Percentiles rank a stretch among this genome's conserved stretches.
Conservation (phyloP, 2,113 vertebrate species). For the Paralichthys olivaceus region DNA sequence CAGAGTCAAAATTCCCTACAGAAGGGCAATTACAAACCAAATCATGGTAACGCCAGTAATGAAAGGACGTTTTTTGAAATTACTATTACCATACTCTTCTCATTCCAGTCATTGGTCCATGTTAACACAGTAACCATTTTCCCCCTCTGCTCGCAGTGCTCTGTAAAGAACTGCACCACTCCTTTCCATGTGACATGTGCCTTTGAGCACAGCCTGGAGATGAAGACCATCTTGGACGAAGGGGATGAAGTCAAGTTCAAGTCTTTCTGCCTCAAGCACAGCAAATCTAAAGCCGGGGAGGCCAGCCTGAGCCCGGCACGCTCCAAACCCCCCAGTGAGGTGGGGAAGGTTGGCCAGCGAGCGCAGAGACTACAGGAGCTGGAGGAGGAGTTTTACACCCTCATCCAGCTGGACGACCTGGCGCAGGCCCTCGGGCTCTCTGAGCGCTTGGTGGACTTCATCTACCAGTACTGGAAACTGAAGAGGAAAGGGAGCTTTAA, state of each 20-base stretch:
- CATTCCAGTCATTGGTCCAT: too few species aligned
- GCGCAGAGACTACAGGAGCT: slow-evolving; percentile 95
- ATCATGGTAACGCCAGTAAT: too few species aligned
- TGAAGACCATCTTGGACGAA: slow-evolving; percentile 98
- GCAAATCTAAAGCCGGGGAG: slow-evolving; percentile 88
- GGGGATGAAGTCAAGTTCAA: slow-evolving; percentile 98
- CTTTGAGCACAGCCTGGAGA: slow-evolving; percentile 97
- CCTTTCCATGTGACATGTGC: slow-evolving; percentile 99
- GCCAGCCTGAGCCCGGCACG: slow-evolving; percentile 83
- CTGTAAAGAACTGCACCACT: slow-evolving; percentile 96
- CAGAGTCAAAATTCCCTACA: too few species aligned
- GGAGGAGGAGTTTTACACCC: slow-evolving; percentile 93
- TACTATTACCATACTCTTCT: too few species aligned
- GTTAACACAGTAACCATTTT: too few species aligned
- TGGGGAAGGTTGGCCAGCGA: slow-evolving; percentile 88
- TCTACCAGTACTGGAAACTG: slow-evolving; percentile 99
- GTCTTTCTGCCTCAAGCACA: slow-evolving; percentile 97
- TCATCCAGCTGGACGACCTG: slow-evolving; percentile 89
- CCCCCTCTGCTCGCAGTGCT: slow-evolving; percentile 86
- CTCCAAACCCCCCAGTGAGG: slow-evolving; percentile 85
- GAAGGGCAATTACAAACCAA: too few species aligned
- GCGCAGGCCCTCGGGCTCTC: slow-evolving; percentile 87
- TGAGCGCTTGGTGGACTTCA: slow-evolving; percentile 87
- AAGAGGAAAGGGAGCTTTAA: slow-evolving; percentile 96
- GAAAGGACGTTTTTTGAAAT: too few species aligned